phyloP scores from a whole-genome alignment of 2,113 vertebrate species.

The Mustelus asterias region DNA sequence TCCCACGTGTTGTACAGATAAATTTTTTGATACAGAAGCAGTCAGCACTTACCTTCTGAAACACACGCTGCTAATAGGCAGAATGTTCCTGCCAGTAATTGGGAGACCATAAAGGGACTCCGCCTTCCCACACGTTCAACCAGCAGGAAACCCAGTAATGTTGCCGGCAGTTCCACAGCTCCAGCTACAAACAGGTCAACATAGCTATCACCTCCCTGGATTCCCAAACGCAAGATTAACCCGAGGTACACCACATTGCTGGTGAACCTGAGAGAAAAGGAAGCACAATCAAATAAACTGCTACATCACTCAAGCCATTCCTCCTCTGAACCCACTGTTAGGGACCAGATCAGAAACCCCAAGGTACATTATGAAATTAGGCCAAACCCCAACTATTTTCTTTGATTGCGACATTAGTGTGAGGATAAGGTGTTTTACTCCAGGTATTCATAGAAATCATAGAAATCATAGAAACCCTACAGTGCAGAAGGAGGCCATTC shows the following conservation, averaged over 20 bases:
- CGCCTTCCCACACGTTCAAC: slow-evolving; percentile 78
- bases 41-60: slow-evolving; percentile 66
- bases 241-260: slow-evolving; percentile 85
- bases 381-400: too few species aligned
- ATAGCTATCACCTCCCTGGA: slow-evolving; percentile 74
- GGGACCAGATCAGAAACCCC: too few species aligned
- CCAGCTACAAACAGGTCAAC: slow-evolving; percentile 78
- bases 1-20: not conserved
- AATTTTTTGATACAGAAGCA: not conserved
- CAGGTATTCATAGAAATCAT: too few species aligned
- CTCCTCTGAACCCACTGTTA: not conserved
- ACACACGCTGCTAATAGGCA: slow-evolving; percentile 75
- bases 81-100: slow-evolving; percentile 60
- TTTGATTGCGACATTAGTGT: too few species aligned
- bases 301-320: not conserved
- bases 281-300: not conserved
- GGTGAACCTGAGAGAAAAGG: slow-evolving; percentile 67
- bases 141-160: slow-evolving; percentile 76
- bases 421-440: too few species aligned
- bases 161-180: slow-evolving; percentile 73
- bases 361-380: too few species aligned
- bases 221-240: slow-evolving; percentile 83
- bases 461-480: too few species aligned
- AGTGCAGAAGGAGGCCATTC: too few species aligned
- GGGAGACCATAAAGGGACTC: slow-evolving; percentile 74